Evolutionary conservation across 1,140 invertebrate genomes (phyloP).

Genomic region (Caenorhabditis inopinata): DNA sequence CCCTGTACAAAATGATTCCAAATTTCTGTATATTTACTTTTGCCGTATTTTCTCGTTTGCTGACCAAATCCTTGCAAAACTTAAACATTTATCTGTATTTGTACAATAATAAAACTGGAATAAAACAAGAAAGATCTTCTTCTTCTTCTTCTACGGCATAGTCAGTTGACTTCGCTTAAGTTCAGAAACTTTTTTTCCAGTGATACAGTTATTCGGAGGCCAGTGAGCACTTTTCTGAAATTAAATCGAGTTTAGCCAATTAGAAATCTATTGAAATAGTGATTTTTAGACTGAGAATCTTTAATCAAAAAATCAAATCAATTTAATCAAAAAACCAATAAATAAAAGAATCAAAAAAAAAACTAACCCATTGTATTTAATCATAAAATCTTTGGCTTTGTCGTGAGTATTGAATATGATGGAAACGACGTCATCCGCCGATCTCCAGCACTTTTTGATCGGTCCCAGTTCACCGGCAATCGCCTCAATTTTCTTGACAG

Average conservation of each 20-base stretch:
- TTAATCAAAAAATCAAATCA: too few relatives aligned
- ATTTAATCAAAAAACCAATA: too few relatives aligned
- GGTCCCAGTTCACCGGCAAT: not conserved
- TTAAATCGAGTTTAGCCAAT: not conserved
- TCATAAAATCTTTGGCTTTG: slow-evolving; percentile 9
- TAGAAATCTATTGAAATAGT: not conserved
- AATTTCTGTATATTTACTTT: not conserved
- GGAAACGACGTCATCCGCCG: not conserved
- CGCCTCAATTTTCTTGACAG: not conserved
- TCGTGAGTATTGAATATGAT: slow-evolving; percentile 17
- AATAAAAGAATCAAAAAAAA: too few relatives aligned
- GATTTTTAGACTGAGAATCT: too few relatives aligned
- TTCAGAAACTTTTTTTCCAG: slow-evolving; percentile 17
- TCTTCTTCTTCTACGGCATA: too few relatives aligned
- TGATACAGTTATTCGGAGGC: slow-evolving; percentile 3
- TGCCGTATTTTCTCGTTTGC: not conserved
- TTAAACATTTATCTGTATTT: not conserved
- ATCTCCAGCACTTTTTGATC: slow-evolving; percentile 16
- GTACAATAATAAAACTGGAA: not conserved
- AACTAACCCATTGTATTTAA: slow-evolving; percentile 7
- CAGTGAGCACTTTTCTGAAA: slow-evolving; percentile 17
- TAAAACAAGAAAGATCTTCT: not conserved
- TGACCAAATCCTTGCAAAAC: not conserved
- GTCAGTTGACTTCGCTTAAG: not conserved
- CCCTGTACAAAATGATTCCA: not conserved